Evolutionary conservation across 2,797 vertebrate genomes (phyloP).

Genomic region (Argya squamiceps): DNA sequence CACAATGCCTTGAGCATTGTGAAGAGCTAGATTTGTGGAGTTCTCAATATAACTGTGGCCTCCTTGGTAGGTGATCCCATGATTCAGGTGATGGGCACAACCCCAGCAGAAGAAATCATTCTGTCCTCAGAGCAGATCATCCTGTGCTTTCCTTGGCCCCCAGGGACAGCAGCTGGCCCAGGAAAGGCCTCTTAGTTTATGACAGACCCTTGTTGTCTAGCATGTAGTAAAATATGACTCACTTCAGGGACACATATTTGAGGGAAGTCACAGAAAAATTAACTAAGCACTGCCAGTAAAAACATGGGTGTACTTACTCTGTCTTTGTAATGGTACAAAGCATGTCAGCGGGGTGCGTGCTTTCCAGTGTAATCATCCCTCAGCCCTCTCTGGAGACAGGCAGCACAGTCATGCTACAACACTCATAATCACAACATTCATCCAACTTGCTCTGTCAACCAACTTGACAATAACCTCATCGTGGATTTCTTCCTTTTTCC

Average conservation of each 20-base stretch:
- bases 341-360: background rate
- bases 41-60: fast-evolving
- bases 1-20: background rate
- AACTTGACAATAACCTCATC: background rate
- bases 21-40: background rate
- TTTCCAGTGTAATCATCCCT: slow-evolving; percentile 15
- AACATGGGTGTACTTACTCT: slow-evolving; percentile 38
- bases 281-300: slow-evolving; percentile 43
- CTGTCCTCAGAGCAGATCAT: background rate
- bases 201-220: background rate
- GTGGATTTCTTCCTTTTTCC: background rate
- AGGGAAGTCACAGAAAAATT: slow-evolving; percentile 27
- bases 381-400: background rate
- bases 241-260: slow-evolving; percentile 31
- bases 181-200: background rate
- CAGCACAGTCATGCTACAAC: background rate
- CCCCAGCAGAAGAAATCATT: background rate
- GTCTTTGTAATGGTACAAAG: slow-evolving; percentile 33
- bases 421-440: background rate
- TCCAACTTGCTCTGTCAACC: background rate
- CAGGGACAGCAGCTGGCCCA: background rate
- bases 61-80: background rate
- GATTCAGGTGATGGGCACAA: background rate
- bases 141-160: background rate
- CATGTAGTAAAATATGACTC: slow-evolving; percentile 18